A percentile compares a stretch with the other conserved stretches of the same genome.
These are phyloP conservation scores for Apodemia mormo DNA, from an alignment of 2,888 invertebrate genomes.

Conservation along the genomic window DNA sequence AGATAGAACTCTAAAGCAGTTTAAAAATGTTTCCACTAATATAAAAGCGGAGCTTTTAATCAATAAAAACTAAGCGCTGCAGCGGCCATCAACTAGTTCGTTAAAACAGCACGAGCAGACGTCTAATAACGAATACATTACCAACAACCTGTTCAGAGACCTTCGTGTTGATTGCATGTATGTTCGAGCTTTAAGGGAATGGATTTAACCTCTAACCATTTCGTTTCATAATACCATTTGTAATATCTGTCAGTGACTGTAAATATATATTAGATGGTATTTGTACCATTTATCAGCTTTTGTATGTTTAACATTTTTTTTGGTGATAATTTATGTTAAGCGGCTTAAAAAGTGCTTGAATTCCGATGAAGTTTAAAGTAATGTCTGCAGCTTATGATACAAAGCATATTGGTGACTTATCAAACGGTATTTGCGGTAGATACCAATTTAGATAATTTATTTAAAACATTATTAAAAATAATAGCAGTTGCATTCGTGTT, in stretches of 20 bases:
- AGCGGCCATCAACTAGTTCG: slow-evolving; percentile 10
- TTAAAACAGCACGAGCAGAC: slow-evolving; percentile 5
- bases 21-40: not conserved
- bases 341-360: no score
- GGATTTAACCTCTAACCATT: slow-evolving; percentile 19
- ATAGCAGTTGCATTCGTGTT: no score
- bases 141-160: slow-evolving; percentile 56
- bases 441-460: no score
- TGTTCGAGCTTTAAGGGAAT: slow-evolving; percentile 45
- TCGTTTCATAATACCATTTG: slow-evolving; percentile 15
- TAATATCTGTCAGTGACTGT: slow-evolving; percentile 3
- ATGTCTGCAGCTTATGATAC: no score
- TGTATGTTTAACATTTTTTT: no score
- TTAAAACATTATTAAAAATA: no score
- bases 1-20: no score
- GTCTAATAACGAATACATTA: slow-evolving; percentile 43
- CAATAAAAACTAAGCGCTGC: not conserved
- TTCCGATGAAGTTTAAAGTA: no score
- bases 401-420: no score
- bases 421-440: no score
- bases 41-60: slow-evolving; percentile 1
- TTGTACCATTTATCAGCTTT: not conserved
- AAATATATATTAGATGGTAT: slow-evolving; percentile 7
- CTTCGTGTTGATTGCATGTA: slow-evolving; percentile 45
- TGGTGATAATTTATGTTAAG: no score